A percentile compares a stretch with the other conserved stretches of the same genome.
Conservation (phyloP, 2,888 invertebrate genomes). For the Drosophila nr. perissopoda region DNA sequence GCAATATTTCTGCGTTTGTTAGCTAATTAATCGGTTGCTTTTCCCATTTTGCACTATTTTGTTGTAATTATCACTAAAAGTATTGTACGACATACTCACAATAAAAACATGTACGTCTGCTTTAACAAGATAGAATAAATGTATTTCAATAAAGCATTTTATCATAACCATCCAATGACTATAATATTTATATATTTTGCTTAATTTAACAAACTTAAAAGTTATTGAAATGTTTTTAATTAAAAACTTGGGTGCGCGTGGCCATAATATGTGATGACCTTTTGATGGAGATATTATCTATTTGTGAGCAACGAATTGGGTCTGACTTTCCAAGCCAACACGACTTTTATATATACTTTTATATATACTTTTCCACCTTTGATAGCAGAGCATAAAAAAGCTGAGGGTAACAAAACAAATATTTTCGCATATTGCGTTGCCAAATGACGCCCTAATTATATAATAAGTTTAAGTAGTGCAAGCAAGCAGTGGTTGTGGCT, state of each 20-base stretch:
- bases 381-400: neutral
- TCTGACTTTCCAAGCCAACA: neutral
- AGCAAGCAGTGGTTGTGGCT: slow-evolving; percentile 13
- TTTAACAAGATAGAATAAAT: neutral
- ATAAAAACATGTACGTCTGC: too few species aligned
- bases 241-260: neutral
- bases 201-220: neutral
- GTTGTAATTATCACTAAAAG: neutral
- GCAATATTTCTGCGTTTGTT: neutral
- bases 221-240: neutral
- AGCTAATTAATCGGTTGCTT: neutral
- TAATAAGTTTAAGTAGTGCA: slow-evolving; percentile 58
- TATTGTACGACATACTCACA: too few species aligned
- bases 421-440: slow-evolving; percentile 6
- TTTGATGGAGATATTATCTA: neutral
- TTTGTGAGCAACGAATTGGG: neutral
- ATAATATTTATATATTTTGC: neutral
- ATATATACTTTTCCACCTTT: neutral
- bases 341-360: neutral
- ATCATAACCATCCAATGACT: neutral
- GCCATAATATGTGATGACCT: neutral
- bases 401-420: neutral
- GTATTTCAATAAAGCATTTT: neutral
- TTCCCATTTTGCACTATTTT: neutral
- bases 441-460: slow-evolving; percentile 62